Percentiles rank a stretch among this genome's conserved stretches.
phyloP scores from a whole-genome alignment of 2,113 vertebrate genomes.

The Halichoeres trimaculatus region DNA sequence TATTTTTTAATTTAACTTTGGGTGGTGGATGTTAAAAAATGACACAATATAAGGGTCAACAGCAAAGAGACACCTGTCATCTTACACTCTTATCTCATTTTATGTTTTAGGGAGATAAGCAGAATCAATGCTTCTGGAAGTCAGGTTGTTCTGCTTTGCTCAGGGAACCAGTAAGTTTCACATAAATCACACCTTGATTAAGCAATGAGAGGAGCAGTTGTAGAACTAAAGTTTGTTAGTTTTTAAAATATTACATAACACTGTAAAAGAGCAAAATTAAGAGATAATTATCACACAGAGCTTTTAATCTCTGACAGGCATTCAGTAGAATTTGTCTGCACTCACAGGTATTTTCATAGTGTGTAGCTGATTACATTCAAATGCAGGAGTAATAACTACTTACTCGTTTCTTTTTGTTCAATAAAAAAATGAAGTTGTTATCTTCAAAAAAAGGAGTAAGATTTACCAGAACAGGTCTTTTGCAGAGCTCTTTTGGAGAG shows the following conservation, averaged over 20 bases:
- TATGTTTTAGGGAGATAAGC: slow-evolving; percentile 61
- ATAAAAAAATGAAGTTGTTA: not conserved
- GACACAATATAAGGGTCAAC: slow-evolving; percentile 42
- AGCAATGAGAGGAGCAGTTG: not conserved
- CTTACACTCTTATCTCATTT: slow-evolving; percentile 61
- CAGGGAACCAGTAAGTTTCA: slow-evolving; percentile 14
- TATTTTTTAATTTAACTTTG: no score
- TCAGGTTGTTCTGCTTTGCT: slow-evolving; percentile 26
- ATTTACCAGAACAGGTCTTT: slow-evolving; percentile 6
- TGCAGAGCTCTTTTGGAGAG: not conserved
- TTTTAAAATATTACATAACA: not conserved
- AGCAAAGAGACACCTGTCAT: slow-evolving; percentile 57
- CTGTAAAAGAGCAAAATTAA: slow-evolving; percentile 10
- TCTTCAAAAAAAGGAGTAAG: not conserved
- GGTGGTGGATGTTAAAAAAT: slow-evolving; percentile 18
- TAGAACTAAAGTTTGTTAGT: not conserved
- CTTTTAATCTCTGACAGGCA: not conserved
- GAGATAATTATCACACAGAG: not conserved
- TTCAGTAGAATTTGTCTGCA: not conserved
- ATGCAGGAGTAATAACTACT: no score
- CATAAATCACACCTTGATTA: not conserved
- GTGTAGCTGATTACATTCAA: no score
- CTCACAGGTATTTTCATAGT: not conserved
- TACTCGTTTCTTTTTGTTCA: not conserved
- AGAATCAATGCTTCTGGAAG: slow-evolving; percentile 67